Evolutionary conservation across 2,113 vertebrate species (phyloP).

Genomic region (Engraulis encrasicolus): DNA sequence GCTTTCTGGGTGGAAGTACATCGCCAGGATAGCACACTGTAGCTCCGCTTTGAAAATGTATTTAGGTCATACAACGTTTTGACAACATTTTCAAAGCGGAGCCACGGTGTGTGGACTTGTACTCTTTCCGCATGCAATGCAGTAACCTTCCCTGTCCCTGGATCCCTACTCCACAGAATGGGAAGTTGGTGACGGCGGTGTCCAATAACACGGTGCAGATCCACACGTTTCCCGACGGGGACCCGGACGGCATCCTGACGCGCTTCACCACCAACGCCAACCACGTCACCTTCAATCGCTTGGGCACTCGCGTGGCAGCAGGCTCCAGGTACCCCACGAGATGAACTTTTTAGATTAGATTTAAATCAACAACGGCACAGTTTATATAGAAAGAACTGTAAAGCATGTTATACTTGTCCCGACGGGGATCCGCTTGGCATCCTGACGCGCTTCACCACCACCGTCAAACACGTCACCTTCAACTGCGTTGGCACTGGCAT

Average conservation of each 20-base stretch:
- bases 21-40: too few species aligned
- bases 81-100: too few species aligned
- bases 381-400: too few species aligned
- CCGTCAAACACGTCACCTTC: slow-evolving; percentile 89
- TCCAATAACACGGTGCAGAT: slow-evolving; percentile 93
- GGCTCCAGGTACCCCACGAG: slow-evolving; percentile 82
- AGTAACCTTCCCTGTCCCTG: too few species aligned
- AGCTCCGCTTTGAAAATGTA: too few species aligned
- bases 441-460: slow-evolving; percentile 92
- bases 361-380: too few species aligned
- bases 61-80: too few species aligned
- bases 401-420: slow-evolving; percentile 94
- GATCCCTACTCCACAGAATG: slow-evolving; percentile 75
- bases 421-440: slow-evolving; percentile 92
- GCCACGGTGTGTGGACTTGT: too few species aligned
- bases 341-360: too few species aligned
- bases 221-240: slow-evolving; percentile 92
- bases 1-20: too few species aligned
- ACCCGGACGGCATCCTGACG: slow-evolving; percentile 92
- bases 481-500: slow-evolving; percentile 80
- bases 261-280: slow-evolving; percentile 92
- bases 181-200: slow-evolving; percentile 85
- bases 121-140: too few species aligned
- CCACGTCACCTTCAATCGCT: slow-evolving; percentile 85
- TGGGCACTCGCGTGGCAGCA: slow-evolving; percentile 85